Base-by-base conservation (phyloP, 1,140 invertebrate species). In the Drosophila bipectinata region DNA sequence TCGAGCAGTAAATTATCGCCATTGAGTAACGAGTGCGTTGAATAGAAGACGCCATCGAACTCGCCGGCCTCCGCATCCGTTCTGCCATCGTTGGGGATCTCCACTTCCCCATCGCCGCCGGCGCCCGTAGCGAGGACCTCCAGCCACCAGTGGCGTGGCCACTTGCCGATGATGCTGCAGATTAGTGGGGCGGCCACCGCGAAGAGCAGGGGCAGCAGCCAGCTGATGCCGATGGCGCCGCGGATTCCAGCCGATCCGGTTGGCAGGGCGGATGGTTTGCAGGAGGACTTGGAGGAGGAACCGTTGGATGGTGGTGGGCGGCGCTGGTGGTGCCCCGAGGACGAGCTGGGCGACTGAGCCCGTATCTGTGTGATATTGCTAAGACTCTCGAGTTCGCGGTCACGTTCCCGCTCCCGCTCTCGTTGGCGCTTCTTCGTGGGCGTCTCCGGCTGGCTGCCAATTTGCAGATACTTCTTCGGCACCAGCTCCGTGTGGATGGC, bases 401-500 rank as follows among this genome's bases (percentile, higher is more conserved):
- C 68, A 4, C 68, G 68, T 39, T 77, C 75, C 28, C 72, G 60
- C 24, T 77, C 58, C 24, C 60, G 68, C 8, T 44, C 41, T 5
- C 14, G 26, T 37, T 62, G 14, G 69, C 79, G 74, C 47, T 71
- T 57, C 59, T 51, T 62, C 18, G 52, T 56, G 10, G 78, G 54
- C 47, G 78, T 60, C 9, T 56, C 41, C 51, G 64, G 52, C 45
- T 63, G 73, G 66, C 61, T 73, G 59, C 63, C 79, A 54, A 89
- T 83, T 47, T 92, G 90, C 39, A 90, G 81, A 79, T 90, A 80
- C 71, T 92, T 92, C 75, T 90, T 90, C 14, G 91, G 91, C 61
- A 92, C 88, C 73, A 92, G 77, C 77, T 92, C 91, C 28, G 91
- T 90, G 72, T 92, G 89, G 52, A 92, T 90, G 41, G 89, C 89